Base-by-base conservation (phyloP, 30 jellyfish, hydroid and myxozoan species). In the Aurelia coerulea region DNA sequence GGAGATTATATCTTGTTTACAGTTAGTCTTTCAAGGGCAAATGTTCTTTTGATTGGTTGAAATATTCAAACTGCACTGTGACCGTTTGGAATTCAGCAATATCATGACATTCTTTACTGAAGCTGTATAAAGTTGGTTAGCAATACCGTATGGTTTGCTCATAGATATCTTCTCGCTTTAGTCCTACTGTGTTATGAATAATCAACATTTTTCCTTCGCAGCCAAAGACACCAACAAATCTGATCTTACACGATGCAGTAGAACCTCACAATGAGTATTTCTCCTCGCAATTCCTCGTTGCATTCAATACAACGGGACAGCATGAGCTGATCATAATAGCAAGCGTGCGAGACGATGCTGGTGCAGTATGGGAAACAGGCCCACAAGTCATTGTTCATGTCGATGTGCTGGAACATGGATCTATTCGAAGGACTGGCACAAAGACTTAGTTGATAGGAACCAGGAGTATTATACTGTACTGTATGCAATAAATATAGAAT, bases 341-440 rank as follows among this genome's bases (percentile, higher is more conserved):
- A 59, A 87, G 96, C 54, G 90, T 91, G 23, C 62, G 74, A 59
- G 98, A 91, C 34, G 96, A 91, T 62, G 70, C 78, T 42, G 92
- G 92, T 74, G 90, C 83, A 72, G 66, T 34, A 58, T 91, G 98
- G 97, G 96, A 91, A 41, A 86, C 96, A 16, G 96, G 96, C 18
- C 96, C 98, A n/a, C 91, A 87, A 67, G 92, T 54, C 67, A 62
- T 84, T 62, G 74, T 85, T 13, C 75, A 83, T 63, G 95, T 81
- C 32, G 97, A 90, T 56, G 97, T 90, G 10, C 46, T 73, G n/a
- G 97, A 90, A 71, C 97, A 83, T 51, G 97, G 97, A 10, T 90
- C 83, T 34, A 63, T 85, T 33, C 88, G 88, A 54, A 83, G 94
- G 53, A n/a, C 94, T 10, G 75, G 65, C 10, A 31, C 76, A 58